Percentiles rank a stretch among this genome's conserved stretches.
Evolutionary conservation across 2,888 invertebrate genomes (phyloP).

Genomic region (Diarsia rubi): DNA sequence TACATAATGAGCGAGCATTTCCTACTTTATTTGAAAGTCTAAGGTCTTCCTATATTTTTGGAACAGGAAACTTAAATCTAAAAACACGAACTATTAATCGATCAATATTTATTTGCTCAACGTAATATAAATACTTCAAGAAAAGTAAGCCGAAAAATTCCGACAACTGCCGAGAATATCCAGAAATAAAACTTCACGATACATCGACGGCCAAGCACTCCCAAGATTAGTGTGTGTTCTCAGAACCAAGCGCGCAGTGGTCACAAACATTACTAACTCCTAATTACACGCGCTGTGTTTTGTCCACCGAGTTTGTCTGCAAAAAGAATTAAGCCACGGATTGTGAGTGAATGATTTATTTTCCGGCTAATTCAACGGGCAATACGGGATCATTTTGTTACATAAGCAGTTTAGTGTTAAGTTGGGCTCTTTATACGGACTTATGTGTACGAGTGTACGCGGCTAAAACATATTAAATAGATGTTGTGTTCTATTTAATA

Average conservation of each 20-base stretch:
- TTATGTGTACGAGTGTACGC: slow-evolving; percentile 15
- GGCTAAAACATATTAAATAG: background rate
- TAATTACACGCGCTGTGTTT: slow-evolving; percentile 67
- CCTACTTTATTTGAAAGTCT: background rate
- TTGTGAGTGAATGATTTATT: slow-evolving; percentile 67
- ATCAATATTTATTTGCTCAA: background rate
- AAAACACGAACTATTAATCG: background rate
- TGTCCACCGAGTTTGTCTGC: slow-evolving; percentile 53
- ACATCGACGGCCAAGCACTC: slow-evolving; percentile 46
- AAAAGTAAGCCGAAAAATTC: background rate
- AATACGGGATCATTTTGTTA: slow-evolving; percentile 49
- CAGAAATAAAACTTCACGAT: slow-evolving; percentile 47
- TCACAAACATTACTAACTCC: slow-evolving; percentile 62
- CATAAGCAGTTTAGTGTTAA: slow-evolving; percentile 56
- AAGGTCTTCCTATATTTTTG: background rate
- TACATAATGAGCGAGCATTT: slow-evolving; percentile 4
- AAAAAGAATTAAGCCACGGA: slow-evolving; percentile 65
- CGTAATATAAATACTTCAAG: background rate
- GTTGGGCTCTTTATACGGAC: slow-evolving; percentile 19
- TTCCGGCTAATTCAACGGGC: slow-evolving; percentile 53
- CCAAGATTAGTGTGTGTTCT: slow-evolving; percentile 52
- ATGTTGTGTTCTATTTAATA: background rate
- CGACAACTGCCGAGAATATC: slow-evolving; percentile 12
- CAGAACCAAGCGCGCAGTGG: slow-evolving; percentile 50
- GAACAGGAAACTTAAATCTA: background rate